Conservation (phyloP, 2,888 invertebrate genomes). For the Pristionchus mayeri region DNA sequence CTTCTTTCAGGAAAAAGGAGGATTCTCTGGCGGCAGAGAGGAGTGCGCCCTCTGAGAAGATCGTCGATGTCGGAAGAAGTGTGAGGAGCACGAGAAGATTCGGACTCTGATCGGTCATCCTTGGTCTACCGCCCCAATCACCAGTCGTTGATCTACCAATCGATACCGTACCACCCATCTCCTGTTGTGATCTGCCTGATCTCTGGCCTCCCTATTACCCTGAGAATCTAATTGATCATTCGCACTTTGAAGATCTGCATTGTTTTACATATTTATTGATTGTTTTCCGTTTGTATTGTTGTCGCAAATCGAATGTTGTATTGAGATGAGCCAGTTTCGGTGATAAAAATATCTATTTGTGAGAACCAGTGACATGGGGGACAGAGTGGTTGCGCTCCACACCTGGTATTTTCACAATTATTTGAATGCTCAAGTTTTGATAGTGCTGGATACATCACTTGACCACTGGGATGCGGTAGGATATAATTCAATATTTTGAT, state of each 20-base stretch:
- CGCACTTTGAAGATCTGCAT: slow-evolving; percentile 32
- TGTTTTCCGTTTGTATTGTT: slow-evolving; percentile 2
- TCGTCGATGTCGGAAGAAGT: slow-evolving; percentile 59
- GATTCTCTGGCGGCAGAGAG: slow-evolving; percentile 24
- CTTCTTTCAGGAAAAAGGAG: too few relatives aligned
- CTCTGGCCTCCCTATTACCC: not conserved
- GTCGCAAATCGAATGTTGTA: not conserved
- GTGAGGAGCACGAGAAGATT: slow-evolving; percentile 50
- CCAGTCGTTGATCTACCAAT: not conserved
- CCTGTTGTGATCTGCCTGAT: not conserved
- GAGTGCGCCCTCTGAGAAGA: not conserved
- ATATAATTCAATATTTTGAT: not conserved
- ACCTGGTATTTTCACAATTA: too few relatives aligned
- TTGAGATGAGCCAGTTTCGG: not conserved
- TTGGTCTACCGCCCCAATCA: not conserved
- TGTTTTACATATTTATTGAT: not conserved
- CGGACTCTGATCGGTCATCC: slow-evolving; percentile 45
- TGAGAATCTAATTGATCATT: not conserved
- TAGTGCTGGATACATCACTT: too few relatives aligned
- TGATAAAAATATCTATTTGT: too few relatives aligned
- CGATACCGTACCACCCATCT: not conserved
- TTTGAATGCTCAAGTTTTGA: too few relatives aligned
- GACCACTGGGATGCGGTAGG: not conserved
- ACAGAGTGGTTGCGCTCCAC: too few relatives aligned
- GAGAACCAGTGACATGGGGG: too few relatives aligned